These are phyloP conservation scores for Plutella xylostella DNA, from an alignment of 2,888 invertebrate species.

Conservation along the genomic window DNA sequence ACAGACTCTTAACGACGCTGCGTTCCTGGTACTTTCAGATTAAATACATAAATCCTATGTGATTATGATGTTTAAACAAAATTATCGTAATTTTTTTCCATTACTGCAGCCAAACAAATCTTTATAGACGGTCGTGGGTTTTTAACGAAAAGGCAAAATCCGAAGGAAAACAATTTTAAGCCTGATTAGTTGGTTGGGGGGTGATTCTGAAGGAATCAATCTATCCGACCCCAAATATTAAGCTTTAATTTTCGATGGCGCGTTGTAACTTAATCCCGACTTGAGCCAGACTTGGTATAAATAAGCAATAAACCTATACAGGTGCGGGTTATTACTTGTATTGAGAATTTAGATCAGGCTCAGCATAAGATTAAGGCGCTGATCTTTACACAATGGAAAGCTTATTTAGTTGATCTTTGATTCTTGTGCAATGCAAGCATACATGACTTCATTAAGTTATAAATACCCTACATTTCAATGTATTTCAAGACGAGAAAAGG, in stretches of 20 bases:
- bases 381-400: too few species aligned
- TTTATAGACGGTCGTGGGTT: background rate
- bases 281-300: conserved; percentile 55
- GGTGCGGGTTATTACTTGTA: conserved; percentile 50
- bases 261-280: conserved; percentile 66
- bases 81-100: background rate
- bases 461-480: too few species aligned
- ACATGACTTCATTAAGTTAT: too few species aligned
- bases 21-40: conserved; percentile 30
- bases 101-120: too few species aligned
- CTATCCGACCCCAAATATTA: conserved; percentile 54
- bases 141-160: background rate
- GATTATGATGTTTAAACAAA: conserved; percentile 10
- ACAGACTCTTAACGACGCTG: conserved; percentile 7
- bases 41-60: conserved; percentile 56
- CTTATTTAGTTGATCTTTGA: too few species aligned
- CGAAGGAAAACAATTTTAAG: conserved; percentile 24
- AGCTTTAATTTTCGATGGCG: conserved; percentile 64
- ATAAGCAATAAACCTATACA: conserved; percentile 66
- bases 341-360: conserved; percentile 21
- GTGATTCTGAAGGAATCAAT: conserved; percentile 56
- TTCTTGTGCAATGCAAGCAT: too few species aligned
- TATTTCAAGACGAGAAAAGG: too few species aligned
- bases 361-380: conserved; percentile 3
- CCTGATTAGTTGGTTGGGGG: conserved; percentile 42